Conservation (phyloP, 2,113 vertebrate species). For the Synchiropus splendidus region DNA sequence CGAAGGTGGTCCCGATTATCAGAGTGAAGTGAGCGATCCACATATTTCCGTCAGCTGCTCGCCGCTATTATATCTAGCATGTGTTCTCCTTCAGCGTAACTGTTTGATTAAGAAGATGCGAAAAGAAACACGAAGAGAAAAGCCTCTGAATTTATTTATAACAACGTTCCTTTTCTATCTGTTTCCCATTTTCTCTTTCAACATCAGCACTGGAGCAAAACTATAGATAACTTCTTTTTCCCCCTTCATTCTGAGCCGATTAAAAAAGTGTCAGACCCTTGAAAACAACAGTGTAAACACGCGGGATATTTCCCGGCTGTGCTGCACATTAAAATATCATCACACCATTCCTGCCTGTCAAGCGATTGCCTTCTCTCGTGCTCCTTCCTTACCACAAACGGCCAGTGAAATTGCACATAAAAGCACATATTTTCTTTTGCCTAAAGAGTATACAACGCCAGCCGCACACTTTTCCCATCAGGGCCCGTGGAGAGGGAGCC, state of each 20-base stretch:
- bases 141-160: conserved; percentile 2
- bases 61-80: too few relatives aligned
- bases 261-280: conserved; percentile 25
- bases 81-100: too few relatives aligned
- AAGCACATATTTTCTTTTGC: conserved; percentile 28
- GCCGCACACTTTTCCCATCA: conserved; percentile 41
- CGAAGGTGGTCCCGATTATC: too few relatives aligned
- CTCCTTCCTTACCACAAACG: conserved; percentile 10
- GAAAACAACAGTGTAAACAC: conserved; percentile 34
- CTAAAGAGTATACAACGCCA: conserved; percentile 33
- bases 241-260: neutral
- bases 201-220: conserved; percentile 1
- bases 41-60: too few relatives aligned
- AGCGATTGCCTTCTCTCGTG: conserved; percentile 18
- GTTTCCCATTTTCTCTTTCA: conserved; percentile 34
- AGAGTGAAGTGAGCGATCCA: too few relatives aligned
- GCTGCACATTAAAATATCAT: conserved; percentile 34
- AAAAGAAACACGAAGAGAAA: conserved; percentile 3
- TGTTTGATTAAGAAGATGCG: too few relatives aligned
- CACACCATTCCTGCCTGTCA: conserved; percentile 29
- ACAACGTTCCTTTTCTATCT: conserved; percentile 20
- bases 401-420: conserved; percentile 26
- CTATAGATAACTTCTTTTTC: conserved; percentile 1
- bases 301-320: conserved; percentile 21
- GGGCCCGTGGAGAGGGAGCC: conserved; percentile 11